A percentile compares a stretch with the other conserved stretches of the same genome.
These are phyloP conservation scores for Spinus olivaceus DNA, from an alignment of 2,797 vertebrate genomes.

Conservation along the genomic window DNA sequence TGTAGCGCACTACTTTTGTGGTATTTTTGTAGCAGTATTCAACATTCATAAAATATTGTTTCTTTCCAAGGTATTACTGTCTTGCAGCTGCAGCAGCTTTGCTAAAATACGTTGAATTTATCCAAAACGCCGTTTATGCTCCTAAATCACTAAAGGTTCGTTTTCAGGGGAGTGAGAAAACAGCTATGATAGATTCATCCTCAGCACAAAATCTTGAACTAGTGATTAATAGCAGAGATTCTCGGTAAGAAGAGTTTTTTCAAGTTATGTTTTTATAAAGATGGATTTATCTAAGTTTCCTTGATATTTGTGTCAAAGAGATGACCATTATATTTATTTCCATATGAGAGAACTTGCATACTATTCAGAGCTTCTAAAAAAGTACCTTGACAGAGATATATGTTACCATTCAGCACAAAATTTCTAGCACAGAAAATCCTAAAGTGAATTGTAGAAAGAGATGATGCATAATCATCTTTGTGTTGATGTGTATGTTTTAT, in stretches of 20 bases:
- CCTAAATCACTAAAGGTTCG: conserved; percentile 91
- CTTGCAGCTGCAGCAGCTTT: conserved; percentile 92
- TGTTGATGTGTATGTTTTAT: neutral
- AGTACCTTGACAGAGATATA: neutral
- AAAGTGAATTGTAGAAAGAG: neutral
- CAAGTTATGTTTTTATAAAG: neutral
- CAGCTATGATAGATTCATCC: conserved; percentile 93
- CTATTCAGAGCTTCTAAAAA: neutral
- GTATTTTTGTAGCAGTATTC: neutral
- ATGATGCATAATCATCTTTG: neutral
- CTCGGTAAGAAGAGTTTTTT: conserved; percentile 77
- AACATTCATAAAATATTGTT: neutral
- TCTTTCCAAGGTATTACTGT: conserved; percentile 89
- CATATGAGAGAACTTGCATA: neutral
- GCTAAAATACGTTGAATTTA: conserved; percentile 94
- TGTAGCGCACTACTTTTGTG: neutral
- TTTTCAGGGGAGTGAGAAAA: conserved; percentile 95
- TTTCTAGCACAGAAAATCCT: neutral
- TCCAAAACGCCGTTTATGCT: conserved; percentile 92
- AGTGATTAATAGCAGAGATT: conserved; percentile 90
- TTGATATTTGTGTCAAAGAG: neutral
- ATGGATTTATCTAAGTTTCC: neutral
- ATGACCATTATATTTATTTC: neutral
- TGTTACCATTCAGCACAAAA: neutral
- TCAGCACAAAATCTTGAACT: conserved; percentile 93